Percentiles rank a stretch among this genome's conserved stretches.
Evolutionary conservation across 2,113 vertebrate species (phyloP).

Genomic region (Coptodon rendalli): DNA sequence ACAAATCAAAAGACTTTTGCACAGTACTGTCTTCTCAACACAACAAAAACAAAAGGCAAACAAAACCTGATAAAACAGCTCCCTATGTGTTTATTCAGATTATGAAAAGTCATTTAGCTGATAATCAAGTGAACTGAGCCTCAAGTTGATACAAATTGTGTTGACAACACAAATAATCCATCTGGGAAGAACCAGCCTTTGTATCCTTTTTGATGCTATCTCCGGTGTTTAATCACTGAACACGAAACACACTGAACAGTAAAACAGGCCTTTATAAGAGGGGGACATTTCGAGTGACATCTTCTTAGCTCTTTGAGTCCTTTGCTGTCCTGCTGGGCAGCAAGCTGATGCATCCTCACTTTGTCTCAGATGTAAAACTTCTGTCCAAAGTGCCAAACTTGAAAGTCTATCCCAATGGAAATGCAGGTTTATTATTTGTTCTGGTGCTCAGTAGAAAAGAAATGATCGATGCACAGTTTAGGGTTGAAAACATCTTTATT

Average conservation of each 20-base stretch:
- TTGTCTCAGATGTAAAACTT: slow-evolving; percentile 11
- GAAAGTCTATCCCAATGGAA: background rate
- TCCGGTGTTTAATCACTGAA: slow-evolving; percentile 15
- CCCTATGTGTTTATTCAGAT: background rate
- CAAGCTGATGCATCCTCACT: slow-evolving; percentile 22
- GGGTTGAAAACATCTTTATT: slow-evolving; percentile 33
- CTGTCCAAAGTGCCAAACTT: slow-evolving; percentile 33
- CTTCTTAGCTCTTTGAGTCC: slow-evolving; percentile 34
- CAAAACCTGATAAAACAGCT: background rate
- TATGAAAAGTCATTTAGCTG: background rate
- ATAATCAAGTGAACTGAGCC: background rate
- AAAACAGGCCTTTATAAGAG: slow-evolving; percentile 39
- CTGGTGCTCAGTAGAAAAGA: background rate
- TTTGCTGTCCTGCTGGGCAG: slow-evolving; percentile 16
- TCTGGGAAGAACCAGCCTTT: background rate
- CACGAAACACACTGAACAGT: slow-evolving; percentile 22
- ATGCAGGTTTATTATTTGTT: background rate
- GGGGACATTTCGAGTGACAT: slow-evolving; percentile 38
- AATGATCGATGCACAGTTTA: background rate
- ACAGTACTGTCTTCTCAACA: background rate
- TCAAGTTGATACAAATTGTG: slow-evolving; percentile 1
- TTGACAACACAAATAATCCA: slow-evolving; percentile 12
- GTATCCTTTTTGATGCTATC: slow-evolving; percentile 25
- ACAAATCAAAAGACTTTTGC: background rate
- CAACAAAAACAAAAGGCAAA: background rate